A percentile compares a stretch with the other conserved stretches of the same genome.
Conservation (phyloP, 1,140 invertebrate species). For the Zaprionus camerounensis region DNA sequence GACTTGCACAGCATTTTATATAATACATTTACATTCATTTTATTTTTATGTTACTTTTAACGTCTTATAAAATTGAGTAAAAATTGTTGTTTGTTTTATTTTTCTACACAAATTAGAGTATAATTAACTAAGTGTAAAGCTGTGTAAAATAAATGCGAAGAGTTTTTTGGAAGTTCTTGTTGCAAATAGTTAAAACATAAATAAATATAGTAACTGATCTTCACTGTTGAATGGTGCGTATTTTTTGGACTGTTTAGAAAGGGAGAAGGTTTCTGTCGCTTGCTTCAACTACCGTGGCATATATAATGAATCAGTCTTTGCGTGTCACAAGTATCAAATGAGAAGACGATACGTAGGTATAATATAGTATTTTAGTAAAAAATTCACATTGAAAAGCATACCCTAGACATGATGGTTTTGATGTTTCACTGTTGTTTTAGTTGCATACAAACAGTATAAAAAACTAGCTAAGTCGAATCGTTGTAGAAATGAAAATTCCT, state of each 20-base stretch:
- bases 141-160: slow-evolving; percentile 28
- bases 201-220: slow-evolving; percentile 17
- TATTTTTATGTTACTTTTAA: slow-evolving; percentile 23
- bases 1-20: slow-evolving; percentile 76
- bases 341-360: slow-evolving; percentile 52
- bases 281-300: slow-evolving; percentile 54
- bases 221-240: neutral
- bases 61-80: slow-evolving; percentile 57
- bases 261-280: slow-evolving; percentile 12
- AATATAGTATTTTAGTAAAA: slow-evolving; percentile 31
- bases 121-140: slow-evolving; percentile 50
- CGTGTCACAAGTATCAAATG: slow-evolving; percentile 75
- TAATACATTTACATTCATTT: slow-evolving; percentile 63
- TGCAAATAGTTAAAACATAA: slow-evolving; percentile 20
- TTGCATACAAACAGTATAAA: slow-evolving; percentile 67
- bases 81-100: slow-evolving; percentile 30
- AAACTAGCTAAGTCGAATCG: slow-evolving; percentile 59
- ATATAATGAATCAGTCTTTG: slow-evolving; percentile 80
- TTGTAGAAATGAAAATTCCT: slow-evolving; percentile 21
- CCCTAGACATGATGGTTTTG: neutral
- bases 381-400: slow-evolving; percentile 23
- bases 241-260: slow-evolving; percentile 12
- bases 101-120: slow-evolving; percentile 63
- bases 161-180: slow-evolving; percentile 3
- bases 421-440: slow-evolving; percentile 9